Evolutionary conservation across 2,797 vertebrate species (phyloP).

Genomic region (Poecilia picta): DNA sequence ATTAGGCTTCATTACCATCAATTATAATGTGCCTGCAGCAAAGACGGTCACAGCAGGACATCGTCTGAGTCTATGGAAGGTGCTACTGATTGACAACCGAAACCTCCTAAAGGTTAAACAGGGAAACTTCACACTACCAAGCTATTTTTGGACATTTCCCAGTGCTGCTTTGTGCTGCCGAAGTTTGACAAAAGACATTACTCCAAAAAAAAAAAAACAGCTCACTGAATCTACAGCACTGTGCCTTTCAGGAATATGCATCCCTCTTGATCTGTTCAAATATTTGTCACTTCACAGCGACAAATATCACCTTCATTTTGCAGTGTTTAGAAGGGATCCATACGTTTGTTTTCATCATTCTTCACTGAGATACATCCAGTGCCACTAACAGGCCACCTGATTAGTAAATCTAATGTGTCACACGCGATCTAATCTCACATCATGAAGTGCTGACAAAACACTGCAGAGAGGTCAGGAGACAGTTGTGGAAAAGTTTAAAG

Average conservation of each 20-base stretch:
- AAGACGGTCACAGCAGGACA: background rate
- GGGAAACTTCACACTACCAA: background rate
- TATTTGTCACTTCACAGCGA: background rate
- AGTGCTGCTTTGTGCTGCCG: background rate
- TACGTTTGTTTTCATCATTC: background rate
- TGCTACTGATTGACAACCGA: background rate
- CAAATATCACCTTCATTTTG: background rate
- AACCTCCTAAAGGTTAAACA: background rate
- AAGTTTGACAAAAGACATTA: background rate
- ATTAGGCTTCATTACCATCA: constrained; percentile 19
- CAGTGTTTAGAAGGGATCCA: background rate
- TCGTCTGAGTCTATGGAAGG: constrained; percentile 8
- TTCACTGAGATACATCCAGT: background rate
- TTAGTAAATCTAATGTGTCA: background rate
- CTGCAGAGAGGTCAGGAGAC: background rate
- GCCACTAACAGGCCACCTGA: background rate
- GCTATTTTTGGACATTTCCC: background rate
- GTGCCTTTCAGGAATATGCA: background rate
- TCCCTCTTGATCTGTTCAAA: background rate
- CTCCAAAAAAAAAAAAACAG: background rate
- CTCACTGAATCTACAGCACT: background rate
- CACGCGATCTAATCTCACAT: background rate
- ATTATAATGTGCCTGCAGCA: background rate
- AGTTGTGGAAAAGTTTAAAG: background rate
- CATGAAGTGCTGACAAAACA: background rate